These are phyloP conservation scores for Sarcophilus harrisii DNA, from an alignment of 2,797 vertebrate genomes.

Conservation along the genomic window DNA sequence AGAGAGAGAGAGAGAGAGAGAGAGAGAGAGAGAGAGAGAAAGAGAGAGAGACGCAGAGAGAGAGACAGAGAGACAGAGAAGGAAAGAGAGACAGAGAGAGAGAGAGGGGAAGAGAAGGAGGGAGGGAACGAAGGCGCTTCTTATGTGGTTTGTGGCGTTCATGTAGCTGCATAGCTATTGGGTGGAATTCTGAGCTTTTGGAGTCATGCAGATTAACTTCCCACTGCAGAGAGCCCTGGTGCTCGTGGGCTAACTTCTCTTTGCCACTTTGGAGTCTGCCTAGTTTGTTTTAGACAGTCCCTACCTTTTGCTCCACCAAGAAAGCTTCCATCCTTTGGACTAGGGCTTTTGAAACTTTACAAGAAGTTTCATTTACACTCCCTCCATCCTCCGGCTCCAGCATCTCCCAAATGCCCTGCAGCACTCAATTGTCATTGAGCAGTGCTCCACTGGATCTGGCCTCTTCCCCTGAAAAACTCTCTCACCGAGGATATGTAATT, in stretches of 20 bases:
- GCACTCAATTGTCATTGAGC: not conserved
- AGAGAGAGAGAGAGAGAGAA: too few species aligned
- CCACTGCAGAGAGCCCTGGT: not conserved
- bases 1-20: too few species aligned
- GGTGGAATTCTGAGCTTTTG: not conserved
- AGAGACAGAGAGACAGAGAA: too few species aligned
- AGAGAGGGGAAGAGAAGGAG: not conserved
- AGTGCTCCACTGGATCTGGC: not conserved
- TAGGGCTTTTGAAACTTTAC: not conserved
- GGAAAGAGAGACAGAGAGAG: too few species aligned
- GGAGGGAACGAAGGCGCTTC: not conserved
- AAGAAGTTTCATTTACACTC: not conserved
- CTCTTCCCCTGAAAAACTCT: not conserved
- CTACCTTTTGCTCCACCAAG: not conserved
- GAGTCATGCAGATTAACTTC: not conserved
- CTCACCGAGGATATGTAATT: not conserved
- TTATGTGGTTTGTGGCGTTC: not conserved
- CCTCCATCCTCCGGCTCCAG: not conserved
- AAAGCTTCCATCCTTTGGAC: not conserved
- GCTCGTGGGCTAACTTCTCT: not conserved
- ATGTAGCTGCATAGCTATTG: not conserved
- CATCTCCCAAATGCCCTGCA: not conserved
- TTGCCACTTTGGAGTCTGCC: not conserved
- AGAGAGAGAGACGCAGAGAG: too few species aligned
- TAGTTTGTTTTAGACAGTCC: not conserved